phyloP scores from a whole-genome alignment of 2,113 vertebrate genomes.

The Cephalopholis sonnerati region DNA sequence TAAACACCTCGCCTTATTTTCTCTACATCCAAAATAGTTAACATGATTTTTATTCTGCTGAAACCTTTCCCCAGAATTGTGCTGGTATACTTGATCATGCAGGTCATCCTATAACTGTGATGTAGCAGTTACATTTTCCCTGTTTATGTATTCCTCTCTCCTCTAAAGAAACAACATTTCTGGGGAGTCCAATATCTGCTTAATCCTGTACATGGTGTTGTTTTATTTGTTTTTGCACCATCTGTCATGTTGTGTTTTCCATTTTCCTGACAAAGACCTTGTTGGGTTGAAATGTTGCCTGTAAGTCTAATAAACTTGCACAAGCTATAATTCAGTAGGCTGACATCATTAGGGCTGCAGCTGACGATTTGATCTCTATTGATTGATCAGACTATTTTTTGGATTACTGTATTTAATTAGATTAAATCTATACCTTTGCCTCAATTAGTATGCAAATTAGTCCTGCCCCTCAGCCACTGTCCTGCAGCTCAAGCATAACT shows the following conservation, averaged over 20 bases:
- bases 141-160: not conserved
- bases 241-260: conserved; percentile 1
- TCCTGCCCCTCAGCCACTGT: too few relatives aligned
- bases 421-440: too few relatives aligned
- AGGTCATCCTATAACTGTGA: not conserved
- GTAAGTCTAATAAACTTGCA: not conserved
- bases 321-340: not conserved
- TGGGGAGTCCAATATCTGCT: not conserved
- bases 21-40: not conserved
- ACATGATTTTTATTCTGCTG: not conserved
- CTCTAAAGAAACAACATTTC: not conserved
- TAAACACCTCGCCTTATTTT: conserved; percentile 4
- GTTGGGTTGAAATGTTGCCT: not conserved
- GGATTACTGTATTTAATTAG: too few relatives aligned
- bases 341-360: not conserved
- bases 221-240: not conserved
- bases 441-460: too few relatives aligned
- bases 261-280: not conserved
- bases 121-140: not conserved
- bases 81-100: not conserved
- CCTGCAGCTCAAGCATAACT: too few relatives aligned
- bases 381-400: not conserved
- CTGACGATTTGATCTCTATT: not conserved
- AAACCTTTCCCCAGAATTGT: not conserved
- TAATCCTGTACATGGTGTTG: not conserved